These are phyloP conservation scores for Asteroscopus sphinx DNA, from an alignment of 2,888 invertebrate species.

Conservation along the genomic window DNA sequence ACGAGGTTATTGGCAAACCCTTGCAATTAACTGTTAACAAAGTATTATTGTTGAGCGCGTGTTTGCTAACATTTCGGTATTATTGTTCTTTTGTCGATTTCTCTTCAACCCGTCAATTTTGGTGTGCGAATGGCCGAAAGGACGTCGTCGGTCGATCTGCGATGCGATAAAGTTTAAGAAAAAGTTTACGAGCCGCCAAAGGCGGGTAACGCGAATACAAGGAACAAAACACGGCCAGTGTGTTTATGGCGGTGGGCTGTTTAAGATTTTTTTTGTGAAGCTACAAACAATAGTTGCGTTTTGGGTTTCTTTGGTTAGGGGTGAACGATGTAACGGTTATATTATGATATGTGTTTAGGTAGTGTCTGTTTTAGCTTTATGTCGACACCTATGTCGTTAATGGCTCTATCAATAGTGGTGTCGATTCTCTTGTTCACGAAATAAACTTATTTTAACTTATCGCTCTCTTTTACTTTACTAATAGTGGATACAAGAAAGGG, in stretches of 20 bases:
- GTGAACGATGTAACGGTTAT: conserved; percentile 67
- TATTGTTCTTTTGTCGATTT: conserved; percentile 73
- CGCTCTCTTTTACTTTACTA: no score
- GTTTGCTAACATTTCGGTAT: conserved; percentile 77
- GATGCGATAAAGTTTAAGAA: conserved; percentile 71
- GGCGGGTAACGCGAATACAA: conserved; percentile 68
- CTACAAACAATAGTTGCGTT: conserved; percentile 64
- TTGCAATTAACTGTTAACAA: conserved; percentile 82
- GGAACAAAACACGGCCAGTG: conserved; percentile 76
- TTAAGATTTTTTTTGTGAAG: conserved; percentile 69
- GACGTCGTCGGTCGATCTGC: conserved; percentile 60
- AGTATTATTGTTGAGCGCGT: conserved; percentile 69
- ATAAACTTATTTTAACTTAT: no score
- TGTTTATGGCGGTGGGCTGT: conserved; percentile 77
- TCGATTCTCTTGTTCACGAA: neutral
- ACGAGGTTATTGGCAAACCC: conserved; percentile 80
- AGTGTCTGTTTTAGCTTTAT: conserved; percentile 22
- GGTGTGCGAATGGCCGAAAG: conserved; percentile 67
- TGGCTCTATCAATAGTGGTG: no score
- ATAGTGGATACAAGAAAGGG: no score
- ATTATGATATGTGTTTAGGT: conserved; percentile 43
- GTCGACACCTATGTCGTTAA: conserved; percentile 19
- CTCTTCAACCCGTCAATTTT: conserved; percentile 77
- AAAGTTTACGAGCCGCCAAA: conserved; percentile 82
- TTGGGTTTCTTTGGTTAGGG: conserved; percentile 40